Conservation (phyloP, 2,113 vertebrate species). For the Sylvietta virens region DNA sequence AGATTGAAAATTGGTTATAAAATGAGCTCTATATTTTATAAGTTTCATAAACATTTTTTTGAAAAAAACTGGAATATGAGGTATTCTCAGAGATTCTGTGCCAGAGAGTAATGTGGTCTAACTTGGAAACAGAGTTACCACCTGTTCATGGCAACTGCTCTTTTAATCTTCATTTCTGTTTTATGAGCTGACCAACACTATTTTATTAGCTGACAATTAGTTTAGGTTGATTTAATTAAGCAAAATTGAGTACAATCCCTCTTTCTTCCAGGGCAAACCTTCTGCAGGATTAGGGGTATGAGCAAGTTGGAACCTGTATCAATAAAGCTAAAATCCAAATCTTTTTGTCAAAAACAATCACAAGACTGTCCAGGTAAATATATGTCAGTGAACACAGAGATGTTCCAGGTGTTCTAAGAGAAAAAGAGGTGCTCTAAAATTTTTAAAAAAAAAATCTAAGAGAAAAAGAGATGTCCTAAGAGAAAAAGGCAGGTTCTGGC, state of each 20-base stretch:
- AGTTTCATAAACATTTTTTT: slow-evolving; percentile 61
- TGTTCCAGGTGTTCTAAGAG: neutral
- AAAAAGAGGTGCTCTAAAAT: neutral
- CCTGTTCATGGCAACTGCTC: slow-evolving; percentile 56
- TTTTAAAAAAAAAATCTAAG: too few relatives aligned
- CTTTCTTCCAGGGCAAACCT: neutral
- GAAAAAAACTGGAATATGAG: slow-evolving; percentile 33
- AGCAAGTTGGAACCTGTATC: neutral
- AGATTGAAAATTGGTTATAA: slow-evolving; percentile 45
- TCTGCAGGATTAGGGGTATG: neutral
- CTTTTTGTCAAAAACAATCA: neutral
- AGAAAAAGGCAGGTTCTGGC: neutral
- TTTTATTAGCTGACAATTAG: slow-evolving; percentile 65
- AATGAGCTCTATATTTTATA: slow-evolving; percentile 59
- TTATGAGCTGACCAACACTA: slow-evolving; percentile 46
- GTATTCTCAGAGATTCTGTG: slow-evolving; percentile 1
- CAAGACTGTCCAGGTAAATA: neutral
- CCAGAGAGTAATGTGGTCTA: slow-evolving; percentile 55
- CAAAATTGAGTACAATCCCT: neutral
- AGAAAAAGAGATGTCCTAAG: neutral
- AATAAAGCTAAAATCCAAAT: neutral
- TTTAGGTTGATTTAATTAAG: slow-evolving; percentile 60
- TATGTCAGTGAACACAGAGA: neutral
- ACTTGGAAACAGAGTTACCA: slow-evolving; percentile 52
- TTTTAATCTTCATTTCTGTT: slow-evolving; percentile 42